Evolutionary conservation across 2,888 invertebrate genomes (phyloP), one percentile per base, ranked within the genome.

Genomic region (Eupithecia inturbata): DNA sequence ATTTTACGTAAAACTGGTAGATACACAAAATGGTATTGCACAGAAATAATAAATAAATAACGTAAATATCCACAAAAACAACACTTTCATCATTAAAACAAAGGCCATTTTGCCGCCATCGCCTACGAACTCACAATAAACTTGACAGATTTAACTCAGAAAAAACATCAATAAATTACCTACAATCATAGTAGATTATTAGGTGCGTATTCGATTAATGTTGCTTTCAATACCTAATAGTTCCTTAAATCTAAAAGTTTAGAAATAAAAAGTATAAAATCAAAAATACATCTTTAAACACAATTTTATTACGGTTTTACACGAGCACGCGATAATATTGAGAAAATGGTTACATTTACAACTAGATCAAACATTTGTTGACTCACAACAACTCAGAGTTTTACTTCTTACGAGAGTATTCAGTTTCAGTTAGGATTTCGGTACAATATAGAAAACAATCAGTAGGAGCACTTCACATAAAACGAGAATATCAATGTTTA

Each of bases 291-390:
- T 84, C 81, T 76, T 77, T 83, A 81, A 84, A 85, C 84, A 85
- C 83, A 82, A 83, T 82, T 88, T 88, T 88, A 88, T 87, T 87
- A 84, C 76, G 78, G 79, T 80, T 77, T 81, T 76, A 81, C 73
- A 80, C 81, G 82, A 84, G 79, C 84, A 84, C 75, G 77, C 78
- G 79, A 81, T 78, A 81, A 81, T 73, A 79, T 77, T 77, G 73
- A 80, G 78, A 78, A 79, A 81, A 82, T 80, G 80, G 76, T 75
- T 82, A 82, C 77, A 80, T 78, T 72, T 74, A 79, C 78, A 80
- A 79, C 72, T 76, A 80, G 79, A 79, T 76, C 80, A 77, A 79
- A 78, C 80, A 78, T 79, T 80, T 80, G 76, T 79, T 71, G 71
- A 68, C 33, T 68, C 72, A 72, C 75, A 70, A 72, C 68, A 75